Evolutionary conservation across 2,797 vertebrate species (phyloP).

Genomic region (Anniella stebbinsi): DNA sequence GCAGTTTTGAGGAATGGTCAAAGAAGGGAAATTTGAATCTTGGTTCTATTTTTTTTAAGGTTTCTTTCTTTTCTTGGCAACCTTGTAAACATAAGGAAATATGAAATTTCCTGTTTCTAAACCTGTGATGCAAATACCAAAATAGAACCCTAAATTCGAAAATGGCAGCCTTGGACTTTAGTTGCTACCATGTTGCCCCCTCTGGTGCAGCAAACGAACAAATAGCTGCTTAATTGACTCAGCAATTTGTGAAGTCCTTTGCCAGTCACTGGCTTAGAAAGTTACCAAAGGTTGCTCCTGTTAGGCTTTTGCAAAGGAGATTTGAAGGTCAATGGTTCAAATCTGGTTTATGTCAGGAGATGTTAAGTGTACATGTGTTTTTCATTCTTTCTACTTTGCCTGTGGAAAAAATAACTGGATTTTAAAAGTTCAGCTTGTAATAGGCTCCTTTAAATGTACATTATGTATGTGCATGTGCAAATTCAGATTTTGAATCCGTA

Average conservation of each 20-base stretch:
- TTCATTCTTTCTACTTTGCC: conserved; percentile 42
- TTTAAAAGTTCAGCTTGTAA: conserved; percentile 22
- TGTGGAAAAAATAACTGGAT: conserved; percentile 13
- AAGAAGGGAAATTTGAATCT: neutral
- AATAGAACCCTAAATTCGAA: conserved; percentile 23
- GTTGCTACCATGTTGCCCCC: conserved; percentile 19
- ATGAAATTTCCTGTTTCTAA: neutral
- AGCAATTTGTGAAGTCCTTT: conserved; percentile 45
- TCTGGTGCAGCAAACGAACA: conserved; percentile 33
- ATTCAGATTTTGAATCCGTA: neutral
- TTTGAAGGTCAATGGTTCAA: conserved; percentile 50
- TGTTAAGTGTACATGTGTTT: conserved; percentile 47
- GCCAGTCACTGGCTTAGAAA: conserved; percentile 35
- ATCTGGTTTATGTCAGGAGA: conserved; percentile 53
- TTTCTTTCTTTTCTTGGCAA: neutral
- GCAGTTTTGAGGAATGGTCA: neutral
- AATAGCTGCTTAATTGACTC: conserved; percentile 50
- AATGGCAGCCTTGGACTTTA: conserved; percentile 21
- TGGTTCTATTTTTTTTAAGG: neutral
- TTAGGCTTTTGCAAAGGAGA: conserved; percentile 44
- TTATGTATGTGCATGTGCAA: neutral
- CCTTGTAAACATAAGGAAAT: conserved; percentile 3
- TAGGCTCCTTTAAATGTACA: neutral
- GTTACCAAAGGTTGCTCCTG: conserved; percentile 31
- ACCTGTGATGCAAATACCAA: neutral